These are phyloP conservation scores for Exocentrus adspersus DNA, from an alignment of 2,888 invertebrate species.

Conservation along the genomic window DNA sequence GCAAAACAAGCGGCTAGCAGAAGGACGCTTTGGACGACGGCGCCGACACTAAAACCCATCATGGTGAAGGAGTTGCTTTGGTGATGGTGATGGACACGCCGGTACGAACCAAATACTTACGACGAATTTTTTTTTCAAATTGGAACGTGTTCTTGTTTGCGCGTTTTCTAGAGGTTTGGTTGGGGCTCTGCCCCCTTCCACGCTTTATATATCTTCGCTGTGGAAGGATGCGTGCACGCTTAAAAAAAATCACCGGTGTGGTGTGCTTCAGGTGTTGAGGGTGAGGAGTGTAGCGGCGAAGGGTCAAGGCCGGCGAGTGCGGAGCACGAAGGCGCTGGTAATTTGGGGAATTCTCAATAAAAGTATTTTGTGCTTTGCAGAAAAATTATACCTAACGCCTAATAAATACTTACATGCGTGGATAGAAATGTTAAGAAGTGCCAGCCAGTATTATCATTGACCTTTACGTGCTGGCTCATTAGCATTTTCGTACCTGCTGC, in stretches of 20 bases:
- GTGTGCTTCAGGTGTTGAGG: no score
- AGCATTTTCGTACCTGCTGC: no score
- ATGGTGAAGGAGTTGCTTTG: no score
- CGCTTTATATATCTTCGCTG: constrained; percentile 11
- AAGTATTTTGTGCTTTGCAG: no score
- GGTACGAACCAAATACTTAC: not conserved
- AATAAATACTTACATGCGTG: no score
- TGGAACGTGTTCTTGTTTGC: constrained; percentile 6
- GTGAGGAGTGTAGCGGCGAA: not conserved
- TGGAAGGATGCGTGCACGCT: not conserved
- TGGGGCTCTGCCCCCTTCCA: constrained; percentile 11
- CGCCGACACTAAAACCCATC: constrained; percentile 19
- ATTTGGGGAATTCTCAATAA: not conserved
- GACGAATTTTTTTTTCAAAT: not conserved
- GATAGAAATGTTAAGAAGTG: no score
- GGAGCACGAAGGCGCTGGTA: not conserved
- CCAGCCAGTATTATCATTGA: no score
- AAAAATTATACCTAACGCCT: no score
- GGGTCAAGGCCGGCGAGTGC: constrained; percentile 1
- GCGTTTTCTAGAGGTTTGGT: not conserved
- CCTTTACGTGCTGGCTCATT: no score
- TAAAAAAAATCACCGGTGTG: not conserved
- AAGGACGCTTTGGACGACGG: constrained; percentile 1
- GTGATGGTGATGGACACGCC: no score
- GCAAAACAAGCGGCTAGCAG: not conserved